Conservation (phyloP, 2,888 invertebrate species). For the Watsonalla binaria region DNA sequence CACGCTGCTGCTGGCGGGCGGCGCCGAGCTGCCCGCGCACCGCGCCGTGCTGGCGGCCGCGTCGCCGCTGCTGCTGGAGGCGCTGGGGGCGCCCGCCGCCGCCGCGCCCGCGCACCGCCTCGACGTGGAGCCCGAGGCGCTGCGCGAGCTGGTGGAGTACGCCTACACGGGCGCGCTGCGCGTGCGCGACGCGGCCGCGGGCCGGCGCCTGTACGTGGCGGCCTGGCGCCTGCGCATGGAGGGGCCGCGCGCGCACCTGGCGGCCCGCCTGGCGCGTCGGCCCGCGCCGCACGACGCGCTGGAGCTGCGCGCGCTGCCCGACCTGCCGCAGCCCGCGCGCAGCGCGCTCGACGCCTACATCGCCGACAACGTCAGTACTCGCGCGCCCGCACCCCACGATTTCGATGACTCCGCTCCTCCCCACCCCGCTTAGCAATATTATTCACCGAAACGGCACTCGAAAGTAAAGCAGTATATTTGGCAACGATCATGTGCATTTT, state of each 20-base stretch:
- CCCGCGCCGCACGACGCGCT: constrained; percentile 80
- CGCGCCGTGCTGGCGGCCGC: constrained; percentile 88
- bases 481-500: no score
- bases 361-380: constrained; percentile 78
- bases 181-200: constrained; percentile 65
- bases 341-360: constrained; percentile 83
- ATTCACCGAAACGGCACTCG: no score
- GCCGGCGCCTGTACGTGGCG: constrained; percentile 88
- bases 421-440: not conserved
- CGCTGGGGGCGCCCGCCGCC: constrained; percentile 65
- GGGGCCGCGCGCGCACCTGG: constrained; percentile 83
- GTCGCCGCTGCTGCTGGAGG: constrained; percentile 86
- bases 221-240: constrained; percentile 88
- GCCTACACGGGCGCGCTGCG: constrained; percentile 87
- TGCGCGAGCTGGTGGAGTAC: constrained; percentile 88
- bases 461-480: no score
- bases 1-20: constrained; percentile 87
- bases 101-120: constrained; percentile 33
- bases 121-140: constrained; percentile 72
- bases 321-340: constrained; percentile 77
- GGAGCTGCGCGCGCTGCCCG: constrained; percentile 80
- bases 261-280: constrained; percentile 81
- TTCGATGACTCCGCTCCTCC: not conserved
- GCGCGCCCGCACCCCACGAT: no score
- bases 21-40: constrained; percentile 81